Evolutionary conservation across 2,113 vertebrate species (phyloP).

Genomic region (Gallinago undulata): DNA sequence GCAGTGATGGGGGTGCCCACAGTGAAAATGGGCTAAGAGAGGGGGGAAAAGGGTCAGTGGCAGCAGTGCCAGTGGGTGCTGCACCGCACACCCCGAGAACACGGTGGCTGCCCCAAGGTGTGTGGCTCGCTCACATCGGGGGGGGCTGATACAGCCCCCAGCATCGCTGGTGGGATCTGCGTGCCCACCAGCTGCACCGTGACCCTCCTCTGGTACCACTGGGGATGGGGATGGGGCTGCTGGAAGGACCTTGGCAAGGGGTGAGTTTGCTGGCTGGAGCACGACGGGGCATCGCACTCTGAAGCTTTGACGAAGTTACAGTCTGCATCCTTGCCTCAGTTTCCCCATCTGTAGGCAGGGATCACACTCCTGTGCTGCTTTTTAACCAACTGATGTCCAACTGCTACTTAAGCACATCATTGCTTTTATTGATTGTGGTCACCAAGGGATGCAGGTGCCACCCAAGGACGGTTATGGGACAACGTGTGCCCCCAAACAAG

Average conservation of each 20-base stretch:
- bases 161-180: not conserved
- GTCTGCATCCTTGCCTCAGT: not conserved
- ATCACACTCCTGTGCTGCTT: not conserved
- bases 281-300: not conserved
- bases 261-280: no score
- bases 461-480: not conserved
- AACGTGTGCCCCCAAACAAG: not conserved
- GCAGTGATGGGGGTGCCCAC: not conserved
- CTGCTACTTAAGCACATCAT: rapidly evolving
- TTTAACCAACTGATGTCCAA: not conserved
- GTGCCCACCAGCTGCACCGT: rapidly evolving
- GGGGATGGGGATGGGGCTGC: no score
- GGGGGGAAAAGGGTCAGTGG: not conserved
- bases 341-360: not conserved
- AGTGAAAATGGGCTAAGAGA: not conserved
- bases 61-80: not conserved
- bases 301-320: not conserved
- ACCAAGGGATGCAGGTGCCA: not conserved
- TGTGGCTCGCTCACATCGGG: rapidly evolving
- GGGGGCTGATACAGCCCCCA: rapidly evolving
- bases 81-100: not conserved
- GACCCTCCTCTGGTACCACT: not conserved
- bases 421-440: not conserved
- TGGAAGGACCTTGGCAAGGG: not conserved
- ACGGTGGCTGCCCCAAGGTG: not conserved